These are phyloP conservation scores for Cataglyphis altisquamis DNA, from an alignment of 2,888 invertebrate genomes.

Conservation along the genomic window DNA sequence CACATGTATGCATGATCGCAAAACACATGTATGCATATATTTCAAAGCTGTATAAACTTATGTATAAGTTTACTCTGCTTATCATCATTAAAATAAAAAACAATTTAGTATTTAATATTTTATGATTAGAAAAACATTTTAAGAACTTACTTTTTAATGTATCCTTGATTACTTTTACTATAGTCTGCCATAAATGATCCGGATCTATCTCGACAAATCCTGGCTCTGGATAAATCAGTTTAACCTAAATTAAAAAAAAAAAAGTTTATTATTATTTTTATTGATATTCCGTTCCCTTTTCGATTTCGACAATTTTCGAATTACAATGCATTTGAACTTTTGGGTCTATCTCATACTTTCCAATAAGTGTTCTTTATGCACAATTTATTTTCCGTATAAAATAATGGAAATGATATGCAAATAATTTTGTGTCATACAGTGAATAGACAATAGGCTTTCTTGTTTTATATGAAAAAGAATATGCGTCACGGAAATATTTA, in stretches of 20 bases:
- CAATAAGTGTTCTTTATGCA: not conserved
- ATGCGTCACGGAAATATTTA: no score
- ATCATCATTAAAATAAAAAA: not conserved
- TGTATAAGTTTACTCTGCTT: not conserved
- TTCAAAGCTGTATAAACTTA: not conserved
- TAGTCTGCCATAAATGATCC: conserved; percentile 91
- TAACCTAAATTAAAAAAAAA: conserved; percentile 88
- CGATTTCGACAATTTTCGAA: not conserved
- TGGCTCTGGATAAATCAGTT: conserved; percentile 92
- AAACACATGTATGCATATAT: not conserved
- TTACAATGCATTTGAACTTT: not conserved
- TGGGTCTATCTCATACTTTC: not conserved
- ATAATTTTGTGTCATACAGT: no score
- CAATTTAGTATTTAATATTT: not conserved
- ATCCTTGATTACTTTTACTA: conserved; percentile 90
- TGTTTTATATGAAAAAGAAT: no score
- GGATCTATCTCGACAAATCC: conserved; percentile 97
- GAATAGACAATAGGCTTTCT: no score
- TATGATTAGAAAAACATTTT: not conserved
- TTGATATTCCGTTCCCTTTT: not conserved
- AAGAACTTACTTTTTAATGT: conserved; percentile 89
- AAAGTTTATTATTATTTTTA: conserved; percentile 5
- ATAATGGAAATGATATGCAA: not conserved
- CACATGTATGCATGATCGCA: not conserved
- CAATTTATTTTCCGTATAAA: not conserved